A percentile compares a stretch with the other conserved stretches of the same genome.
These are phyloP conservation scores for Hippoglossus stenolepis DNA, from an alignment of 2,113 vertebrate species.

Conservation along the genomic window DNA sequence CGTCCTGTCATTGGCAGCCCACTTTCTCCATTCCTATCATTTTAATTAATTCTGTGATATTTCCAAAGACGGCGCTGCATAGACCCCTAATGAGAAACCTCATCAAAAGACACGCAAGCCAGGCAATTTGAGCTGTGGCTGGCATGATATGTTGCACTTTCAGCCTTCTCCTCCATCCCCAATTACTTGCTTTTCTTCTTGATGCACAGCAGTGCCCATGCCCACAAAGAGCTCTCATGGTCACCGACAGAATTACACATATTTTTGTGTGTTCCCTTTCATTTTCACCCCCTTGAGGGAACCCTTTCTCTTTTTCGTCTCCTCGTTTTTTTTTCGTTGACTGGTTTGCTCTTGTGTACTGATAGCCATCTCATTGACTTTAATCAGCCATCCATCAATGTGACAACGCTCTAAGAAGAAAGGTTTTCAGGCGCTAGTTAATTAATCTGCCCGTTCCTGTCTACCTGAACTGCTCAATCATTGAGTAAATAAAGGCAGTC, in stretches of 20 bases:
- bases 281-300: slow-evolving; percentile 12
- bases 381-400: slow-evolving; percentile 89
- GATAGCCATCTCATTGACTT: slow-evolving; percentile 84
- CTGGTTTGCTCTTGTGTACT: slow-evolving; percentile 70
- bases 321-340: neutral
- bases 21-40: slow-evolving; percentile 81
- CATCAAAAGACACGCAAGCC: slow-evolving; percentile 78
- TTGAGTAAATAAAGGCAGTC: slow-evolving; percentile 91
- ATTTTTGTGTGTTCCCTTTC: slow-evolving; percentile 39
- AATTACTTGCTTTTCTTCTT: slow-evolving; percentile 72
- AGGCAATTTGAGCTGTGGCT: slow-evolving; percentile 73
- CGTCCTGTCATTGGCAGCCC: slow-evolving; percentile 71
- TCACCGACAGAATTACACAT: slow-evolving; percentile 34
- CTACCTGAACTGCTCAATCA: slow-evolving; percentile 90
- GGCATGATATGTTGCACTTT: slow-evolving; percentile 56
- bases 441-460: slow-evolving; percentile 92
- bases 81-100: slow-evolving; percentile 83
- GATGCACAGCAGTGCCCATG: slow-evolving; percentile 26
- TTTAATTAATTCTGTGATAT: slow-evolving; percentile 85
- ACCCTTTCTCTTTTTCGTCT: neutral
- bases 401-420: slow-evolving; percentile 87
- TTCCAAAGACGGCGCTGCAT: slow-evolving; percentile 80
- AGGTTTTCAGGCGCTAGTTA: slow-evolving; percentile 89
- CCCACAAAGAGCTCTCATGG: slow-evolving; percentile 39
- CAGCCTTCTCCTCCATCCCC: slow-evolving; percentile 49